Evolutionary conservation across 2,888 invertebrate genomes (phyloP).

Genomic region (Trichacis sp.): DNA sequence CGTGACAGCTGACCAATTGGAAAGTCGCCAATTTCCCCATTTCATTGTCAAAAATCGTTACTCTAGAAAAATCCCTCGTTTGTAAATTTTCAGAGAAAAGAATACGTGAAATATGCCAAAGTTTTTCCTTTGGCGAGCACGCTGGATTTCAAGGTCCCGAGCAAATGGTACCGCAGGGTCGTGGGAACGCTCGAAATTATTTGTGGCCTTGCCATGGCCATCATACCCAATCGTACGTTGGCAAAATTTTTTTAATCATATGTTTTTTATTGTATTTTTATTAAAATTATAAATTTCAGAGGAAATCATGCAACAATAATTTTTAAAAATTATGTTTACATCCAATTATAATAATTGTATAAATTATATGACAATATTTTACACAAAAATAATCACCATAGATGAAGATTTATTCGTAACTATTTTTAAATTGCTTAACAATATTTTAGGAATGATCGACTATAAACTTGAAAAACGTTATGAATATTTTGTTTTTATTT

Average conservation of each 20-base stretch:
- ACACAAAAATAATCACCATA: too few relatives aligned
- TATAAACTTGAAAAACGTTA: too few relatives aligned
- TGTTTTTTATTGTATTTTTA: neutral
- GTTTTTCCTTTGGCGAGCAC: conserved; percentile 87
- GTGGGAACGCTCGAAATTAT: conserved; percentile 87
- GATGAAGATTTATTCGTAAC: neutral
- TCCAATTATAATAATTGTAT: too few relatives aligned
- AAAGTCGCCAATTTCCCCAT: conserved; percentile 35
- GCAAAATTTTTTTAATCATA: neutral
- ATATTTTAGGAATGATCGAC: too few relatives aligned
- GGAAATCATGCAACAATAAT: too few relatives aligned
- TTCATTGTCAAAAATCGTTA: conserved; percentile 19
- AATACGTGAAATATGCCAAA: conserved; percentile 96
- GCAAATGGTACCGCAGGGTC: conserved; percentile 90
- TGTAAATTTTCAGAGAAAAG: conserved; percentile 83
- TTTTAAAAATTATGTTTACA: too few relatives aligned
- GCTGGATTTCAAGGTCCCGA: conserved; percentile 88
- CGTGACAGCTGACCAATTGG: conserved; percentile 52
- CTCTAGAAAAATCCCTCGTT: too few relatives aligned
- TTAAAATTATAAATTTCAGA: too few relatives aligned
- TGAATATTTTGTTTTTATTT: too few relatives aligned
- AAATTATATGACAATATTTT: too few relatives aligned
- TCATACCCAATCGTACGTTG: conserved; percentile 85
- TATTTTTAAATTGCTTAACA: too few relatives aligned
- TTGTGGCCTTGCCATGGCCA: conserved; percentile 85